Evolutionary conservation across 2,797 vertebrate species (phyloP), one percentile per base, ranked within the genome.

Genomic region (Pantherophis vulpinus): DNA sequence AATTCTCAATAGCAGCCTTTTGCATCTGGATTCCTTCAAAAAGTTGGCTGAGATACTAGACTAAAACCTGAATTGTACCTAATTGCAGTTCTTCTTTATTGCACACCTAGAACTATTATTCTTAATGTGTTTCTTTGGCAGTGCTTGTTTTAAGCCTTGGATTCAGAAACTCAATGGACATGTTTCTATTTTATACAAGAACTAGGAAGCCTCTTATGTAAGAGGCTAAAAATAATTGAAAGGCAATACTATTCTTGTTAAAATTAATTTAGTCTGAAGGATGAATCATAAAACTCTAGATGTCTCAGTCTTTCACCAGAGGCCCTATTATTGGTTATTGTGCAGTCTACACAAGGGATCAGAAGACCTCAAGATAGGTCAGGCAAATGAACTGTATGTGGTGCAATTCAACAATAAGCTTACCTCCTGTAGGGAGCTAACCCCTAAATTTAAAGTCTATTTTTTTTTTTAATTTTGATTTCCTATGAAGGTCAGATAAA

Each of bases 191-290:
- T 93, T 87, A 6, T n/a, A 66, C 51, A 56, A 27, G 47, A 86
- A 63, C 74, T 90, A 55, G 63, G 32, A 92, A 90, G 60, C 37
- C 70, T 89, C 32, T 59, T 91, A 79, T 3, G 87, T 74, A 90
- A 91, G 92, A 86, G 18, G 55, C 92, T 93, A 91, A 93, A 93
- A 93, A 58, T 5, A 23, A 90, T 55, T 63, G 12, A 70, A 92
- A 92, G 60, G 37, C 61, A 74, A 94, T 66, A 29, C 59, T 51
- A 89, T 89, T 90, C 51, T 92, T 94, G 32, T 63, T 94, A 87
- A 59, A 14, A 56, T 89, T 0, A 47, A 91, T 95, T 95, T 86
- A 91, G 89, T 51, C 54, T 63, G 55, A 93, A 93, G 92, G 92
- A 74, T 13, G 93, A 92, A 54, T 37, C 12, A 74, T 74, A 92